A percentile compares a stretch with the other conserved stretches of the same genome.
phyloP scores from a whole-genome alignment of 2,888 invertebrate genomes.

The Drosophila pseudotalamancana region DNA sequence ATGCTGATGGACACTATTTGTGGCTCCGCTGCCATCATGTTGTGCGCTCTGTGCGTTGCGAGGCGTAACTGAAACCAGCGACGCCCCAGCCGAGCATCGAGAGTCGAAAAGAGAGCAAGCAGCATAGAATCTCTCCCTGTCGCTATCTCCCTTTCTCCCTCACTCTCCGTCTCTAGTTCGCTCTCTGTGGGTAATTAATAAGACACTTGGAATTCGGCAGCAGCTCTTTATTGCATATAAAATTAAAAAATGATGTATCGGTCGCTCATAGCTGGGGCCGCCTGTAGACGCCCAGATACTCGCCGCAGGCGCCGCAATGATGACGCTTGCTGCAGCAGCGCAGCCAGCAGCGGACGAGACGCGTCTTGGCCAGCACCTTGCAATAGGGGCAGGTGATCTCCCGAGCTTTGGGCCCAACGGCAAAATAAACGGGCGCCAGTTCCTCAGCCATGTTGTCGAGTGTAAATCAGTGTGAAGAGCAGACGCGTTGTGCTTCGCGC shows the following conservation, averaged over 20 bases:
- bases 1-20: slow-evolving; percentile 55
- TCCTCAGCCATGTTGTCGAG: slow-evolving; percentile 54
- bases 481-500: slow-evolving; percentile 21
- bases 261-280: slow-evolving; percentile 77
- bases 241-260: background rate
- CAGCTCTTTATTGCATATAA: slow-evolving; percentile 20
- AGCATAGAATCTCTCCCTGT: too few relatives aligned
- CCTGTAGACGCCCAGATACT: slow-evolving; percentile 82
- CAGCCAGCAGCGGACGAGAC: slow-evolving; percentile 68
- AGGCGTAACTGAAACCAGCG: slow-evolving; percentile 42
- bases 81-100: slow-evolving; percentile 19
- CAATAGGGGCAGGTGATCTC: slow-evolving; percentile 82
- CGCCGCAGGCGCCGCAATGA: slow-evolving; percentile 81
- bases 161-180: too few relatives aligned
- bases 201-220: slow-evolving; percentile 7
- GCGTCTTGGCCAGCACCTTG: slow-evolving; percentile 72
- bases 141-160: too few relatives aligned
- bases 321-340: slow-evolving; percentile 76
- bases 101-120: background rate
- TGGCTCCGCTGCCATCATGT: slow-evolving; percentile 64
- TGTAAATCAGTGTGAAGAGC: background rate
- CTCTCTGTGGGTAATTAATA: background rate
- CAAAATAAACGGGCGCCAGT: slow-evolving; percentile 77
- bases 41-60: slow-evolving; percentile 26
- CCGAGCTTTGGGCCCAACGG: slow-evolving; percentile 81